phyloP scores from a whole-genome alignment of 53 echinoderm and acorn worm species.

The Actinopyga echinites region DNA sequence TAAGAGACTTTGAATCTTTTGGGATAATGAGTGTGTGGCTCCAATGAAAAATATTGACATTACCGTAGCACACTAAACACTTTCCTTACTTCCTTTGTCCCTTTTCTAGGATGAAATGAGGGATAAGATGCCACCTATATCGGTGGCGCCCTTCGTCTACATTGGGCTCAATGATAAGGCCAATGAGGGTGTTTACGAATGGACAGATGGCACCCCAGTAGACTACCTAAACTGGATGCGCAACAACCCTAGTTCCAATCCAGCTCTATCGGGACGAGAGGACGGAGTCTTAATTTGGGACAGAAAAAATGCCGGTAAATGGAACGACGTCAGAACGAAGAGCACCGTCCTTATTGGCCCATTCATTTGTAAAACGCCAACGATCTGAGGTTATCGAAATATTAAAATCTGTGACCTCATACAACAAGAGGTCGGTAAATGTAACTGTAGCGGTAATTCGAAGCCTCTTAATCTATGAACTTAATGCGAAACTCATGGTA shows the following conservation, averaged over 20 bases:
- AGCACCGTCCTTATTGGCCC: slow-evolving; percentile 6
- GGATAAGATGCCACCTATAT: not conserved
- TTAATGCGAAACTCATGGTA: too few species aligned
- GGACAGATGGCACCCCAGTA: slow-evolving; percentile 8
- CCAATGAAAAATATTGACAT: too few species aligned
- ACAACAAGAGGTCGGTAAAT: too few species aligned
- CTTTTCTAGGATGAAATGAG: not conserved
- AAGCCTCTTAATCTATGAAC: too few species aligned
- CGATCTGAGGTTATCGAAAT: not conserved
- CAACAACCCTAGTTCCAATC: not conserved
- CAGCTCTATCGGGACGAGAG: not conserved
- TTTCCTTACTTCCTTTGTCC: too few species aligned
- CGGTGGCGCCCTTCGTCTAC: slow-evolving; percentile 15
- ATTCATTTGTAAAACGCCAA: slow-evolving; percentile 19
- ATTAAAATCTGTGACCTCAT: too few species aligned
- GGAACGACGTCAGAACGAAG: not conserved
- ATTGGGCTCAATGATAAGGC: not conserved
- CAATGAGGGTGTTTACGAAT: not conserved
- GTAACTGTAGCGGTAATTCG: too few species aligned
- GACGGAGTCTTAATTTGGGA: slow-evolving; percentile 21
- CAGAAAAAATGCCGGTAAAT: not conserved
- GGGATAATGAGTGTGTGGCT: too few species aligned
- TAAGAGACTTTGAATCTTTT: too few species aligned
- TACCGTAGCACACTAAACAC: too few species aligned
- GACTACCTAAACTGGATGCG: slow-evolving; percentile 7